Evolutionary conservation across 2,797 vertebrate species (phyloP).

Genomic region (Gallinago stenura): DNA sequence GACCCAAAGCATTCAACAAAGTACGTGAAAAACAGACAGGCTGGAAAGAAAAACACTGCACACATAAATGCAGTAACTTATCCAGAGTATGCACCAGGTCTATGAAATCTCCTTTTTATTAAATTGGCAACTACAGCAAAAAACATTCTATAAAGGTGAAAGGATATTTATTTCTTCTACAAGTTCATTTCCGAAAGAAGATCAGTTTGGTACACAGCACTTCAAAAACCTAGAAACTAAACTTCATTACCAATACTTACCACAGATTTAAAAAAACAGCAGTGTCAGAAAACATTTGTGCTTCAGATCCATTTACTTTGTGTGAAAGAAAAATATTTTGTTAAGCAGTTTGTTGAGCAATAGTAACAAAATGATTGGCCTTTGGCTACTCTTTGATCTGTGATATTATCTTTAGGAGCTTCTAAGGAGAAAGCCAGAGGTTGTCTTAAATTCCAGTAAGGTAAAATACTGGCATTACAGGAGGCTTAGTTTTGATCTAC

Average conservation of each 20-base stretch:
- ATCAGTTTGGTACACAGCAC: neutral
- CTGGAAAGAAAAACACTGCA: neutral
- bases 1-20: neutral
- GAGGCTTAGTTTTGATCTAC: conserved; percentile 1
- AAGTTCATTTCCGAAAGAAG: neutral
- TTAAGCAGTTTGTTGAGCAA: conserved; percentile 35
- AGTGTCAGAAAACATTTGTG: neutral
- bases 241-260: neutral
- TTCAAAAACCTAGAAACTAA: neutral
- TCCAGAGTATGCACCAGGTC: neutral
- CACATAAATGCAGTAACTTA: neutral
- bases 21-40: neutral
- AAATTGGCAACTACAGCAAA: neutral
- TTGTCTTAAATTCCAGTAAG: neutral
- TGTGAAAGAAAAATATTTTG: conserved; percentile 11
- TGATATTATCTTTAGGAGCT: neutral
- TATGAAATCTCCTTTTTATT: neutral
- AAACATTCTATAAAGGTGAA: neutral
- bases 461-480: neutral
- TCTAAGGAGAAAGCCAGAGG: conserved; percentile 16
- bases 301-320: neutral
- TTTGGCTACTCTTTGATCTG: conserved; percentile 47
- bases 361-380: conserved; percentile 8
- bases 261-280: neutral
- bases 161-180: neutral